Percentiles rank a stretch among this genome's conserved stretches.
phyloP scores from a whole-genome alignment of 2,888 invertebrate species.

The Eulithis testata region DNA sequence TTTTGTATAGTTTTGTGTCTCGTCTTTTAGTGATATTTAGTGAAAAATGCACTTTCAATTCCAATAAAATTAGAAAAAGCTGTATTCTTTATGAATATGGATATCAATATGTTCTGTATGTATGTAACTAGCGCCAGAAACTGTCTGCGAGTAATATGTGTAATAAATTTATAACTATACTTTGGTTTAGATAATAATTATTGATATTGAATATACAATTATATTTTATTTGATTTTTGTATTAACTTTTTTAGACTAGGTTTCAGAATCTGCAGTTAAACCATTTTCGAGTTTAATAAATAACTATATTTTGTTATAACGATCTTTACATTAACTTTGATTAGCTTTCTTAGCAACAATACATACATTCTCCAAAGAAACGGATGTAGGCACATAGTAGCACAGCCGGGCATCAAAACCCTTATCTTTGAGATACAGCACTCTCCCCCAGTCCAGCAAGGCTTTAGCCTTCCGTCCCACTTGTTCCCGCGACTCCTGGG shows the following conservation, averaged over 20 bases:
- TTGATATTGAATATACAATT: slow-evolving; percentile 75
- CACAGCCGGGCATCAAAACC: slow-evolving; percentile 86
- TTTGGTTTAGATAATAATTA: slow-evolving; percentile 69
- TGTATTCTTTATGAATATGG: background rate
- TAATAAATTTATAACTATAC: slow-evolving; percentile 53
- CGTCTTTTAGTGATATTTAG: slow-evolving; percentile 7
- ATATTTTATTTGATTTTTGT: slow-evolving; percentile 61
- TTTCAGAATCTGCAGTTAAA: background rate
- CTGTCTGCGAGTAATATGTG: slow-evolving; percentile 47
- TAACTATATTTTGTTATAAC: background rate
- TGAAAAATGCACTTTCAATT: slow-evolving; percentile 4
- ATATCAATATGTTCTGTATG: slow-evolving; percentile 14
- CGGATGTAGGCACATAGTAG: slow-evolving; percentile 86
- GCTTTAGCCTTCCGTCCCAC: slow-evolving; percentile 91
- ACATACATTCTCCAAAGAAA: slow-evolving; percentile 92
- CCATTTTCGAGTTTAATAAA: background rate
- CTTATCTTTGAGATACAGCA: slow-evolving; percentile 83
- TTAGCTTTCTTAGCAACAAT: slow-evolving; percentile 83
- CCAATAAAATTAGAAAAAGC: background rate
- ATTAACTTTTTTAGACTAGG: background rate
- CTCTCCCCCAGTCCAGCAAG: slow-evolving; percentile 90
- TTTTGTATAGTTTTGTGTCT: slow-evolving; percentile 45
- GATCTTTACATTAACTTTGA: background rate
- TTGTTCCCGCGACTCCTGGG: slow-evolving; percentile 38
- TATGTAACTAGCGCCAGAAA: slow-evolving; percentile 30